Evolutionary conservation across 1,140 invertebrate species (phyloP).

Genomic region (Orchesella cincta): DNA sequence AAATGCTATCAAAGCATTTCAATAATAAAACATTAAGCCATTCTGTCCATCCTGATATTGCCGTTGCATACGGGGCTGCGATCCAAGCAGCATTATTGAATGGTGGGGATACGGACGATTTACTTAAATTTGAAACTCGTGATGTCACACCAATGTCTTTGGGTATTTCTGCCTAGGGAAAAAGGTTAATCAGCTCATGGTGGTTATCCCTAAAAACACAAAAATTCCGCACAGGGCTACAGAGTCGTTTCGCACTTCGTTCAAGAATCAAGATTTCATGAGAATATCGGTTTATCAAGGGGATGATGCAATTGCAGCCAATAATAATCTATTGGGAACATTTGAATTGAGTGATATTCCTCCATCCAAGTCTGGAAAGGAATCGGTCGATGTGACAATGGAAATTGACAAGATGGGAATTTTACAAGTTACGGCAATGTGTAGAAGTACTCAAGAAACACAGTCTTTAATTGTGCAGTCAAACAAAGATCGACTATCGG

Average conservation of each 20-base stretch:
- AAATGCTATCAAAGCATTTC: slow-evolving; percentile 24
- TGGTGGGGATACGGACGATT: slow-evolving; percentile 51
- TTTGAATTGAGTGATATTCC: too few relatives aligned
- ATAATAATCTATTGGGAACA: too few relatives aligned
- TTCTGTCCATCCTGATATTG: slow-evolving; percentile 60
- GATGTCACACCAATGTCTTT: slow-evolving; percentile 1
- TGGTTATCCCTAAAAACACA: background rate
- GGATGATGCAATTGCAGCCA: too few relatives aligned
- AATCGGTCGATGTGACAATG: too few relatives aligned
- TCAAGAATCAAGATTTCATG: background rate
- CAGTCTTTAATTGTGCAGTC: too few relatives aligned
- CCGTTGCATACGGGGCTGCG: slow-evolving; percentile 60
- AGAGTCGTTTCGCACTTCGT: background rate
- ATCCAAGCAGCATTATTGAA: slow-evolving; percentile 56
- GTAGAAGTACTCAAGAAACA: too few relatives aligned
- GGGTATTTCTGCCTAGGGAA: background rate
- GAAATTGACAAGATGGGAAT: too few relatives aligned
- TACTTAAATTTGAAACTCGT: slow-evolving; percentile 62
- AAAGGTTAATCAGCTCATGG: background rate
- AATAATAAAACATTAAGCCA: slow-evolving; percentile 46
- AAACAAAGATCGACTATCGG: too few relatives aligned
- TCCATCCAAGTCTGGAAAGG: too few relatives aligned
- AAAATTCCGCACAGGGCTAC: background rate
- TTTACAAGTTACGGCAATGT: too few relatives aligned
- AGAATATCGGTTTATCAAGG: background rate